These are phyloP conservation scores for Clarias magur DNA, from an alignment of 2,113 vertebrate species.

Conservation along the genomic window DNA sequence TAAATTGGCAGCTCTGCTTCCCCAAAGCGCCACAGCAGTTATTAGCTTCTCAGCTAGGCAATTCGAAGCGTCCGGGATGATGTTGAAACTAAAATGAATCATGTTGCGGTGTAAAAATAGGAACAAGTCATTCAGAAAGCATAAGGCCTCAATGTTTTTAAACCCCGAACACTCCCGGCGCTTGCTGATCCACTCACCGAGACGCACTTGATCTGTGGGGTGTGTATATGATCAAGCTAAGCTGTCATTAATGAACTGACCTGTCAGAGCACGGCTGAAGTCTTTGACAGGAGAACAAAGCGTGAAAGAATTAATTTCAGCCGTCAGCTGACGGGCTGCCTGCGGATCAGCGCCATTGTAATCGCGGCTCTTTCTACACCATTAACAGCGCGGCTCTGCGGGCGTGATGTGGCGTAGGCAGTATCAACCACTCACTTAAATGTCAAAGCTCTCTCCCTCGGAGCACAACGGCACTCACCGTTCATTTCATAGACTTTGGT, in stretches of 20 bases:
- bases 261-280: slow-evolving; percentile 22
- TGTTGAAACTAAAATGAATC: neutral
- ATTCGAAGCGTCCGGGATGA: neutral
- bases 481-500: neutral
- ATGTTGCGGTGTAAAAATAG: neutral
- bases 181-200: neutral
- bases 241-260: slow-evolving; percentile 28
- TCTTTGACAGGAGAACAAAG: slow-evolving; percentile 47
- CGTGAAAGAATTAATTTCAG: slow-evolving; percentile 52
- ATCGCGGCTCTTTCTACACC: slow-evolving; percentile 54
- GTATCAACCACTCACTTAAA: slow-evolving; percentile 27
- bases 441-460: neutral
- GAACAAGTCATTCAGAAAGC: neutral
- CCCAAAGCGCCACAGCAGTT: neutral
- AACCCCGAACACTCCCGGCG: slow-evolving; percentile 11
- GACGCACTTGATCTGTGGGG: neutral
- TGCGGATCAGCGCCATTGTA: slow-evolving; percentile 62
- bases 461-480: neutral
- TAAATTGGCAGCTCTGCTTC: slow-evolving; percentile 18
- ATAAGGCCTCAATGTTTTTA: slow-evolving; percentile 2
- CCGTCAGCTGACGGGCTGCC: slow-evolving; percentile 65
- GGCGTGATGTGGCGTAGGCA: neutral
- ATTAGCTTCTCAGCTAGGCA: slow-evolving; percentile 8
- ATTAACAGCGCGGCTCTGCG: neutral
- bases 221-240: neutral